Evolutionary conservation across 1,140 invertebrate genomes (phyloP), one percentile per base, ranked within the genome.

Genomic region (Lanistes nyassanus): DNA sequence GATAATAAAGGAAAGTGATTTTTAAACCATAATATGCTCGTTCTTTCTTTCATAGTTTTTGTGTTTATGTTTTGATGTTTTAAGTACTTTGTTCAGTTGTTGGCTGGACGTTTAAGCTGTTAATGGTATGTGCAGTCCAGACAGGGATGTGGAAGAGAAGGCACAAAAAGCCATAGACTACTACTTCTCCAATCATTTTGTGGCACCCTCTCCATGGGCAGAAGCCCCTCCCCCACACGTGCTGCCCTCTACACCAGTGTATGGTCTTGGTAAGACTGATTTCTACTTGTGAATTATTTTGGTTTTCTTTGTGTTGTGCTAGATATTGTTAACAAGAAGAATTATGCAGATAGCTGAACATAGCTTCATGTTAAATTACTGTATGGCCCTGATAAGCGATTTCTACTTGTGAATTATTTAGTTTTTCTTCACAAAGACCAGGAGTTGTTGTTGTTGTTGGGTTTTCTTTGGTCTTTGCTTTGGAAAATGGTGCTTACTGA

Each of bases 121-220:
- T n/a, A n/a, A n/a, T 47, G 1, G 19, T 16, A 47, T 47, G 5
- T 16, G 2, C 68, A 86, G 86, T 26, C 78, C 69, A 58, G 85
- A 88, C 73, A 71, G 64, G 34, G 84, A 84, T 60, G 76, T 80
- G 23, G 86, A 88, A 42, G 82, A 83, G 70, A 75, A 77, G 55
- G 86, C 84, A 56, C 86, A 88, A 72, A 78, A 79, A 68, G 84
- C 85, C n/a, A 88, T 88, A 55, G 84, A 86, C 36, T 79, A 82
- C 3, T 88, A 80, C 69, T 88, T 88, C 78, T 75, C 82, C n/a
- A 83, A 68, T 60, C 81, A 88, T 72, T 66, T 86, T 16, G 82
- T 88, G 31, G 82, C 71, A 29, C 86, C 85, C 0, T 88, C 86
- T 26, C 86, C 86, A 5, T 85, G 82, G 81, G 75, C 74, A 64